Conservation (phyloP, 2,888 invertebrate genomes). For the Calameuta filiformis region DNA sequence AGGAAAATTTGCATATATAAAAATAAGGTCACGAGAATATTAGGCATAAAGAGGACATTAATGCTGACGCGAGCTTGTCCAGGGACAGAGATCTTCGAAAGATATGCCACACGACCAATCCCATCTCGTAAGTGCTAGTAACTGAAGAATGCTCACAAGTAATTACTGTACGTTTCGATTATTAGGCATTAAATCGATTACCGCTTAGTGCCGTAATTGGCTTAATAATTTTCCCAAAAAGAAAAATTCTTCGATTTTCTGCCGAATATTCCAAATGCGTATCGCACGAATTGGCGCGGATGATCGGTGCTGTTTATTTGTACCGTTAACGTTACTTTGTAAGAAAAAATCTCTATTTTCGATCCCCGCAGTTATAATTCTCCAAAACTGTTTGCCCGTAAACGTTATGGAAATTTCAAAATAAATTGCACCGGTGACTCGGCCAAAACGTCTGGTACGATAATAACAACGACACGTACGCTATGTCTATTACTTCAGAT, state of each 20-base stretch:
- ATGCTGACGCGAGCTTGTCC: not conserved
- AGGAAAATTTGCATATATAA: constrained; percentile 56
- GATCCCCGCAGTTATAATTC: not conserved
- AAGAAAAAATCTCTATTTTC: not conserved
- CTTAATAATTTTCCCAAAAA: not conserved
- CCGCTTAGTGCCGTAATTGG: not conserved
- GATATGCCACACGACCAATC: not conserved
- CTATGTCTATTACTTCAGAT: not conserved
- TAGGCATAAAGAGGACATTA: not conserved
- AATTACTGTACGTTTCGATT: not conserved
- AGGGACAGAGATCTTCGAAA: not conserved
- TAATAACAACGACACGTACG: not conserved
- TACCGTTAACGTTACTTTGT: not conserved
- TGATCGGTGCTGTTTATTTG: not conserved
- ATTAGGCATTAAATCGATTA: not conserved
- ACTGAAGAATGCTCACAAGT: constrained; percentile 7
- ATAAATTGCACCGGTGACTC: not conserved
- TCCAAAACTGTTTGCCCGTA: not conserved
- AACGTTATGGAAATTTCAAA: not conserved
- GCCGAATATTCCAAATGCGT: not conserved
- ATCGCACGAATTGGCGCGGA: not conserved
- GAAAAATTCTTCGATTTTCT: not conserved
- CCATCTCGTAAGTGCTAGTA: not conserved
- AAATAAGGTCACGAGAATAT: not conserved
- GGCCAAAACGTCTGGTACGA: not conserved